Evolutionary conservation across 2,113 vertebrate species (phyloP).

Genomic region (Asarcornis scutulata): DNA sequence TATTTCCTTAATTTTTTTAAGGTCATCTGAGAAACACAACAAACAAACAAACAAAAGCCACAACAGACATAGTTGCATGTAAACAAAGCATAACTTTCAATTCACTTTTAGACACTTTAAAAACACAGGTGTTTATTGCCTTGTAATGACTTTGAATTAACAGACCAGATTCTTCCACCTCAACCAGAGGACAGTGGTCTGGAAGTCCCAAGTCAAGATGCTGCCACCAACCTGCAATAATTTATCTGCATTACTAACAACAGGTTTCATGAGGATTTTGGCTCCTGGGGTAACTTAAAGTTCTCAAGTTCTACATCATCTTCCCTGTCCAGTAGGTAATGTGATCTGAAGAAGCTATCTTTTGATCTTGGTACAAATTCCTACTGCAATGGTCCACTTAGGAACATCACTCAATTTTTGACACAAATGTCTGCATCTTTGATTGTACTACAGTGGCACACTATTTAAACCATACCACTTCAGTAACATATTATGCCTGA

Average conservation of each 20-base stretch:
- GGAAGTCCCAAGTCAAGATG: not conserved
- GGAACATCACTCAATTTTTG: not conserved
- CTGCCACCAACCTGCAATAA: not conserved
- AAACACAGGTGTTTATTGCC: not conserved
- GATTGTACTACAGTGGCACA: not conserved
- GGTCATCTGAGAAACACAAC: too few relatives aligned
- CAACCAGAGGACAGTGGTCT: not conserved
- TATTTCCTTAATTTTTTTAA: not conserved
- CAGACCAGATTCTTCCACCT: not conserved
- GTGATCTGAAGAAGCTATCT: not conserved
- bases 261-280: too few relatives aligned
- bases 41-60: not conserved
- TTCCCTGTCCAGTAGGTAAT: not conserved
- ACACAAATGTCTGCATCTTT: not conserved
- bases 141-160: not conserved
- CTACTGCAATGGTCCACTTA: too few relatives aligned
- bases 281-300: fast-evolving
- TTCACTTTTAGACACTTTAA: not conserved
- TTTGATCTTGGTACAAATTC: not conserved
- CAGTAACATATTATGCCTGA: not conserved
- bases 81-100: not conserved
- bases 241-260: not conserved
- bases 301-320: fast-evolving
- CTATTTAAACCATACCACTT: not conserved
- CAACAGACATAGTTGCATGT: fast-evolving